Evolutionary conservation across 2,797 vertebrate genomes (phyloP), one percentile per base, ranked within the genome.

Genomic region (Tapera naevia): DNA sequence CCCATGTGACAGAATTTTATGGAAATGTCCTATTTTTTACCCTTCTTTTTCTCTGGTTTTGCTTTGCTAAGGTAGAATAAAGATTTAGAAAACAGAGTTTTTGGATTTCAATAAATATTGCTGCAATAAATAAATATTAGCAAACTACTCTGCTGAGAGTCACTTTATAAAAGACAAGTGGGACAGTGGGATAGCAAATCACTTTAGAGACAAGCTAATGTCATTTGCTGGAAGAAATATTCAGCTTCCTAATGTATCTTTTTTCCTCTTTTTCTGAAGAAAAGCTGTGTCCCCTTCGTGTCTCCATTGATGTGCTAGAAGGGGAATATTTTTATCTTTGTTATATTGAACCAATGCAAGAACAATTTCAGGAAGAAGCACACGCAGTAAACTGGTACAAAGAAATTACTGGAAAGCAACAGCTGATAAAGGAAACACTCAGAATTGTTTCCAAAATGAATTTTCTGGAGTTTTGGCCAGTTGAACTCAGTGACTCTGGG

Each of bases 391-490:
- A 78, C n/a, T 98, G 98, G 98, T 96, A 95, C 80, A 97, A 82
- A 95, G 88, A 74, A 83, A 85, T 12, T 13, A 54, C 41, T 60
- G 93, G 54, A 48, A 35, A 22, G 18, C 32, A 70, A 23, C 83
- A 96, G 8, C 50, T 91, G 70, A 79, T 93, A 86, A 78, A 57
- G 39, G 45, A 53, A 80, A 82, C 91, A 21, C 19, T 2, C 22
- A 97, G 97, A 93, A 96, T 97, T 53, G 25, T 76, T 93, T 58
- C 91, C 39, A 80, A 43, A 12, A 91, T 37, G 58, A 88, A 93
- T 65, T 51, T 67, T 80, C 74, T 98, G 95, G 97, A 97, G 61
- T 98, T 98, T 88, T 98, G 98, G 98, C 98, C 98, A 54, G 64
- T 83, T 69, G 93, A 97, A 60, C 45, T 97, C 75, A 37, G 71